Evolutionary conservation across 2,888 invertebrate genomes (phyloP).

Genomic region (Tethea ocularis): DNA sequence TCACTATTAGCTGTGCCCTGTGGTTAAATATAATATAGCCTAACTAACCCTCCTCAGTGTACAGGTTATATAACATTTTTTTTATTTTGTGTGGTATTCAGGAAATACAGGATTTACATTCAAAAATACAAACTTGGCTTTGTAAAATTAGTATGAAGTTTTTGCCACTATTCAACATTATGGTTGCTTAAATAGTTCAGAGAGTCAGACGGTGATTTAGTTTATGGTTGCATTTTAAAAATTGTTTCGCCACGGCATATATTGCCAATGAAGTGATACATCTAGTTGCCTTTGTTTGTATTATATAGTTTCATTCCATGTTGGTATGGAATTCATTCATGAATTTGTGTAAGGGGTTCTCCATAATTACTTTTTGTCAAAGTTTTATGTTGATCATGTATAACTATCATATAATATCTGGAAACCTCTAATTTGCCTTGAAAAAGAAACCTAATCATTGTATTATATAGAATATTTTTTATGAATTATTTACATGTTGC

Average conservation of each 20-base stretch:
- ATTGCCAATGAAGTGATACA: conserved; percentile 1
- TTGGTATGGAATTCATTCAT: conserved; percentile 14
- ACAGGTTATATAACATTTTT: too few species aligned
- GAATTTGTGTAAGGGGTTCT: not conserved
- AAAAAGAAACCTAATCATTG: conserved; percentile 55
- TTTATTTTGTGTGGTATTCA: too few species aligned
- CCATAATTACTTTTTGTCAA: not conserved
- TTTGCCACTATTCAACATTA: not conserved
- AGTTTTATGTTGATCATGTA: not conserved
- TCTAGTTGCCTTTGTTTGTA: conserved; percentile 15
- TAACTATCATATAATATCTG: not conserved
- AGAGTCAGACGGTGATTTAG: not conserved
- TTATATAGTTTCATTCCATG: conserved; percentile 5
- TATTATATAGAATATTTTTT: conserved; percentile 73
- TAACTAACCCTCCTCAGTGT: too few species aligned
- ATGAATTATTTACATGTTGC: conserved; percentile 65
- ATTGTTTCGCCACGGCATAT: not conserved
- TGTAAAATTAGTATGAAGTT: too few species aligned
- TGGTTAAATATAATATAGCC: too few species aligned
- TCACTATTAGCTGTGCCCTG: not conserved
- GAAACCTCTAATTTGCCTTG: conserved; percentile 16
- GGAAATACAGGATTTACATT: too few species aligned
- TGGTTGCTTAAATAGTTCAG: not conserved
- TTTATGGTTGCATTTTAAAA: not conserved
- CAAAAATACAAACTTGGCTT: too few species aligned